phyloP scores from a whole-genome alignment of 2,113 vertebrate genomes.

The Sclerurus mexicanus region DNA sequence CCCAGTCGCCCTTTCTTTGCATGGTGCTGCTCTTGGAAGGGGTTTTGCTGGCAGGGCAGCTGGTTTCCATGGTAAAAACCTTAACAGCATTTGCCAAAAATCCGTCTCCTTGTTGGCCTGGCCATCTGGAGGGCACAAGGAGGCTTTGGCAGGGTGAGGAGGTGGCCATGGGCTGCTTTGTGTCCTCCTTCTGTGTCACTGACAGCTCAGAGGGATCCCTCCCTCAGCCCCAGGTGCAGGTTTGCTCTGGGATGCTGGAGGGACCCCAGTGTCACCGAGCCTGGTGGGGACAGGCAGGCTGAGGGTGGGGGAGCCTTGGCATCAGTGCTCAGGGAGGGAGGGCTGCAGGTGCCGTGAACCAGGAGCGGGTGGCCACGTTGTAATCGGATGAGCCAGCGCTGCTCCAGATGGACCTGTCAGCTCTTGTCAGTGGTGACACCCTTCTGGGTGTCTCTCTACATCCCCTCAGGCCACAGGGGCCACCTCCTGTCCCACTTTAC shows the following conservation, averaged over 20 bases:
- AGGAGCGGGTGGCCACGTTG: fast-evolving
- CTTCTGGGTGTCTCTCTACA: background rate
- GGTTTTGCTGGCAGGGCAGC: background rate
- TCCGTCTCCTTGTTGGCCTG: background rate
- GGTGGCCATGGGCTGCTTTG: background rate
- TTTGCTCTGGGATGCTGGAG: background rate
- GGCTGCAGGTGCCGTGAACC: fast-evolving
- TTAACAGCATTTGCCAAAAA: slow-evolving; percentile 38
- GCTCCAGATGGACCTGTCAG: slow-evolving; percentile 41
- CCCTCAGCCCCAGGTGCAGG: background rate
- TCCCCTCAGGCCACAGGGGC: background rate
- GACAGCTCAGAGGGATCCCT: fast-evolving
- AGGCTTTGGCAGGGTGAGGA: background rate
- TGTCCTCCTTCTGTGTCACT: fast-evolving
- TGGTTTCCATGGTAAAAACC: slow-evolving; percentile 29
- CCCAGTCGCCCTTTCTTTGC: background rate
- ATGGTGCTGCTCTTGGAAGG: background rate
- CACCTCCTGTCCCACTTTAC: background rate
- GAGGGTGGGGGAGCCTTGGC: background rate
- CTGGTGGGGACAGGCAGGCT: background rate
- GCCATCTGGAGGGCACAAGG: slow-evolving; percentile 15
- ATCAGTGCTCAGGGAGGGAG: background rate
- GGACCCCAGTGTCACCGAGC: fast-evolving
- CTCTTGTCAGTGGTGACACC: slow-evolving; percentile 8
- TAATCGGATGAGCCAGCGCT: background rate